phyloP scores from a whole-genome alignment of 2,113 vertebrate genomes.

The Garra rufa region DNA sequence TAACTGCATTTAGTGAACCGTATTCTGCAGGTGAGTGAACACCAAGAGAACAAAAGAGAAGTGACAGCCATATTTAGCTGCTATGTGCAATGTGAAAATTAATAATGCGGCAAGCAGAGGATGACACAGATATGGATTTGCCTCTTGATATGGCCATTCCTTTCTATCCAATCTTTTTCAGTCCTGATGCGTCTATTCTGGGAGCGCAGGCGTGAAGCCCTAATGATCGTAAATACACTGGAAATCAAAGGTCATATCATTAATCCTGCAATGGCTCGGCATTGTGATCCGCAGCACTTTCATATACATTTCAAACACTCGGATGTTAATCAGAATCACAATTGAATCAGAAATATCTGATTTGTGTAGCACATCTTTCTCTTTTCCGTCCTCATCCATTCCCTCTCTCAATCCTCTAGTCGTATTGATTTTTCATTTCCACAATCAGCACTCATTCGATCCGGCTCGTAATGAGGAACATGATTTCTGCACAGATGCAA shows the following conservation, averaged over 20 bases:
- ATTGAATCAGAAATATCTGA: neutral
- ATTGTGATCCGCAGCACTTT: conserved; percentile 20
- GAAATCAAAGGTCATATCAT: conserved; percentile 57
- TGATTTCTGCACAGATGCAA: neutral
- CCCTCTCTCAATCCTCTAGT: neutral
- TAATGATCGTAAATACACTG: conserved; percentile 51
- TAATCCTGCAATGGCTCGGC: conserved; percentile 40
- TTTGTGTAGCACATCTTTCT: neutral
- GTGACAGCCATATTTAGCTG: neutral
- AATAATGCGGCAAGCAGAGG: neutral
- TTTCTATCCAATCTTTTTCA: conserved; percentile 6
- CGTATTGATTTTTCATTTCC: conserved; percentile 38
- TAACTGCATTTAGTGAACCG: neutral
- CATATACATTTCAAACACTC: conserved; percentile 6
- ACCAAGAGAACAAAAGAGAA: neutral
- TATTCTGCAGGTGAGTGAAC: neutral
- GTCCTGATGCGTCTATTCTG: conserved; percentile 30
- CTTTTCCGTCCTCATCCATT: neutral
- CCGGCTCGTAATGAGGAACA: conserved; percentile 37
- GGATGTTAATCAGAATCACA: conserved; percentile 6
- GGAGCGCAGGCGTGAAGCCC: neutral
- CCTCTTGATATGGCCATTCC: neutral
- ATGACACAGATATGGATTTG: conserved; percentile 29
- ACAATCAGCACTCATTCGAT: conserved; percentile 45
- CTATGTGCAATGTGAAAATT: conserved; percentile 10